These are phyloP conservation scores for Acropternis orthonyx DNA, from an alignment of 2,797 vertebrate species.

Conservation along the genomic window DNA sequence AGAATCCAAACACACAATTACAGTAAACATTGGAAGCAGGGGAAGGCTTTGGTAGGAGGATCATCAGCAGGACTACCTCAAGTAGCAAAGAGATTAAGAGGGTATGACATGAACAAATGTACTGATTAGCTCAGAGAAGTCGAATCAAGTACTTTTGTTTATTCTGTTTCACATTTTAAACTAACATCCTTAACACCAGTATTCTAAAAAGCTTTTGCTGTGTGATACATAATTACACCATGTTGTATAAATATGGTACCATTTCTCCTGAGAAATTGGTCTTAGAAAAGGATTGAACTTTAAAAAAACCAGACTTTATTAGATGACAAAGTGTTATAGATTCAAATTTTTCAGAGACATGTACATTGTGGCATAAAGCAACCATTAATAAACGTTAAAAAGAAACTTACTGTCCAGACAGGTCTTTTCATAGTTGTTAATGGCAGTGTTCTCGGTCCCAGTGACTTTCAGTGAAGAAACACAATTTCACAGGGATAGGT, in stretches of 20 bases:
- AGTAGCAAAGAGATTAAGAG: not conserved
- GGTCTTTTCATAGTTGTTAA: not conserved
- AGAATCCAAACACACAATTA: not conserved
- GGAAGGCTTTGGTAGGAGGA: not conserved
- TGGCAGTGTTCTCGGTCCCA: not conserved
- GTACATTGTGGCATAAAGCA: not conserved
- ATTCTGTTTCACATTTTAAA: not conserved
- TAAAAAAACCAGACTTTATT: not conserved
- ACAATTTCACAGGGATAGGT: not conserved
- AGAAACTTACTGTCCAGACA: not conserved
- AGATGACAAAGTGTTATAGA: not conserved
- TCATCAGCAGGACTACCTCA: not conserved
- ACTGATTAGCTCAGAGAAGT: not conserved
- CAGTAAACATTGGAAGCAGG: not conserved
- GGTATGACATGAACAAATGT: not conserved
- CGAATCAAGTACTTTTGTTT: not conserved
- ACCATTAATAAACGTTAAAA: not conserved
- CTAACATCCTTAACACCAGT: not conserved
- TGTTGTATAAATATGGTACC: not conserved
- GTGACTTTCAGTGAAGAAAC: not conserved
- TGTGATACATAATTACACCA: not conserved
- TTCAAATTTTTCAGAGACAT: not conserved
- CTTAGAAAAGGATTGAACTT: not conserved
- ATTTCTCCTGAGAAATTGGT: not conserved
- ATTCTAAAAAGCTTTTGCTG: not conserved